Evolutionary conservation across 2,113 vertebrate genomes (phyloP).

Genomic region (Odontophorus gujanensis): DNA sequence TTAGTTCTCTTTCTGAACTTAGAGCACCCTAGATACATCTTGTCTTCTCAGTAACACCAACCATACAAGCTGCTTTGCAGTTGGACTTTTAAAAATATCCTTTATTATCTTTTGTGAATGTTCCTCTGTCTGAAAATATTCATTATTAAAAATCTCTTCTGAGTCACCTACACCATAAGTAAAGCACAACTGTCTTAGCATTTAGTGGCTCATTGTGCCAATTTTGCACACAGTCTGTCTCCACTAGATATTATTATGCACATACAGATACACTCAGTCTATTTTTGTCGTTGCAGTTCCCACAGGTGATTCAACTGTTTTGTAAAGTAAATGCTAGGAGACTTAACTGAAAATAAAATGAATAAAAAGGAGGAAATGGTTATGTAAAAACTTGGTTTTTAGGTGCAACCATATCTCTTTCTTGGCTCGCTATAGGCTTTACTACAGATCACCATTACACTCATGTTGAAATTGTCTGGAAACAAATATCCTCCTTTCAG

Average conservation of each 20-base stretch:
- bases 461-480: not conserved
- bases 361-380: not conserved
- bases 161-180: not conserved
- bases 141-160: not conserved
- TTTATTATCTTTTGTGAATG: not conserved
- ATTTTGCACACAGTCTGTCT: not conserved
- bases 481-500: not conserved
- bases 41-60: not conserved
- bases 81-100: not conserved
- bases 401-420: not conserved
- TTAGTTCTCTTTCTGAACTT: not conserved
- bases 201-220: not conserved
- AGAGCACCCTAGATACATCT: not conserved
- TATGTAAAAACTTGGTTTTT: not conserved
- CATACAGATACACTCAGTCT: not conserved
- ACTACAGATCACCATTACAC: not conserved
- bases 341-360: not conserved
- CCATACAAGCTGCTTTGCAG: not conserved
- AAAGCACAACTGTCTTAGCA: not conserved
- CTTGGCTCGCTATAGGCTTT: not conserved
- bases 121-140: not conserved
- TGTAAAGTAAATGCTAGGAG: constrained; percentile 1
- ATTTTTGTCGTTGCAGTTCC: not conserved
- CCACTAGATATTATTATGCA: not conserved
- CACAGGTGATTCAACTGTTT: not conserved